Percentiles rank a stretch among this genome's conserved stretches.
phyloP scores from a whole-genome alignment of 2,888 invertebrate genomes.

The Pheosia tremula region DNA sequence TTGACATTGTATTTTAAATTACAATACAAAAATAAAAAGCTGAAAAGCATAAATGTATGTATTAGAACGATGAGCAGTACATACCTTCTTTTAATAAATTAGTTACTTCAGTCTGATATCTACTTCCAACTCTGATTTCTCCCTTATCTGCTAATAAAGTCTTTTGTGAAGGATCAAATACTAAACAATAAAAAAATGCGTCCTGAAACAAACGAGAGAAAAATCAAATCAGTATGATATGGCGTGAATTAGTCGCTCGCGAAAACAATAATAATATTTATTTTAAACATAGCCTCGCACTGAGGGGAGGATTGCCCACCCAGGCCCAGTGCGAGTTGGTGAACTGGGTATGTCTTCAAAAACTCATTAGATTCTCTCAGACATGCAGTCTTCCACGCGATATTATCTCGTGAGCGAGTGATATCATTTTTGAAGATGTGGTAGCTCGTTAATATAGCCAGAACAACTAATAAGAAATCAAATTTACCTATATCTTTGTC shows the following conservation, averaged over 20 bases:
- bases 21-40: conserved; percentile 3
- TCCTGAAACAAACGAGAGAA: conserved; percentile 88
- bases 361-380: background rate
- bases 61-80: conserved; percentile 28
- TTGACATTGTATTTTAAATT: conserved; percentile 21
- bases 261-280: background rate
- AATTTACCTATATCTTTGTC: too few species aligned
- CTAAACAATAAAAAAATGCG: conserved; percentile 99
- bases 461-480: too few species aligned
- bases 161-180: conserved; percentile 99
- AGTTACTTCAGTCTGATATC: conserved; percentile 98
- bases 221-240: conserved; percentile 24
- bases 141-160: conserved; percentile 99
- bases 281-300: background rate
- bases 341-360: background rate
- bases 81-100: conserved; percentile 91
- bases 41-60: conserved; percentile 6
- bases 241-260: conserved; percentile 1
- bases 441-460: too few species aligned
- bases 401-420: background rate
- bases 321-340: background rate
- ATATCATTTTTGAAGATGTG: too few species aligned
- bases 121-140: conserved; percentile 95
- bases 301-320: background rate
- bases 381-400: background rate